These are phyloP conservation scores for Alouatta palliata DNA, from an alignment of 2,113 vertebrate species.

Conservation along the genomic window DNA sequence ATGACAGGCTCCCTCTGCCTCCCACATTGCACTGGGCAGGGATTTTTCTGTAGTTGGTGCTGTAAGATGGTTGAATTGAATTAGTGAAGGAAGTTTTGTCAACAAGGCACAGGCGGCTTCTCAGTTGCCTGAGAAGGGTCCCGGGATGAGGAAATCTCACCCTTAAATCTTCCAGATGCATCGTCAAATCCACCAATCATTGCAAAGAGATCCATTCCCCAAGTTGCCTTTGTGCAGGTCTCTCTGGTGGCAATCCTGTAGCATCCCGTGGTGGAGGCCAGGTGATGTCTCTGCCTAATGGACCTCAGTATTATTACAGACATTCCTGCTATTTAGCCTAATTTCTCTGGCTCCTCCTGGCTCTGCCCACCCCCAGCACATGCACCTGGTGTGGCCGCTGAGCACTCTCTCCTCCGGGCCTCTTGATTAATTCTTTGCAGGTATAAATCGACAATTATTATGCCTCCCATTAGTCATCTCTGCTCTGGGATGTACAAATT, in stretches of 20 bases:
- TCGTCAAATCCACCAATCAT: not conserved
- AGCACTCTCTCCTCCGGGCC: constrained; percentile 48
- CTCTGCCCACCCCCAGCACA: not conserved
- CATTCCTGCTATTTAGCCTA: not conserved
- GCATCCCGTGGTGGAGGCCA: not conserved
- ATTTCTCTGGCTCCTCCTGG: constrained; percentile 5
- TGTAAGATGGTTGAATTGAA: not conserved
- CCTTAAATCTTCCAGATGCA: not conserved
- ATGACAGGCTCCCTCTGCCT: not conserved
- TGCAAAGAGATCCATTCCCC: not conserved
- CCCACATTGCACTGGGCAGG: accelerated
- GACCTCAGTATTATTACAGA: not conserved
- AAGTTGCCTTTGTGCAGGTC: not conserved
- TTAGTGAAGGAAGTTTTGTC: not conserved
- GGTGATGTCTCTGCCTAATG: not conserved
- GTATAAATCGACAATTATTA: constrained; percentile 66
- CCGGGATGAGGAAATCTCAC: too few species aligned
- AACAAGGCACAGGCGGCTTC: not conserved
- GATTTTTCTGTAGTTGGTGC: not conserved
- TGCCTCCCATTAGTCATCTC: constrained; percentile 66
- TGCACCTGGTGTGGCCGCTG: not conserved
- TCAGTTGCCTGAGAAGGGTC: not conserved
- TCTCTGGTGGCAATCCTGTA: not conserved
- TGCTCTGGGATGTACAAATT: constrained; percentile 71
- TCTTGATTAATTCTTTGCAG: constrained; percentile 76